Conservation (phyloP, 2,113 vertebrate genomes). For the Capreolus pygargus region DNA sequence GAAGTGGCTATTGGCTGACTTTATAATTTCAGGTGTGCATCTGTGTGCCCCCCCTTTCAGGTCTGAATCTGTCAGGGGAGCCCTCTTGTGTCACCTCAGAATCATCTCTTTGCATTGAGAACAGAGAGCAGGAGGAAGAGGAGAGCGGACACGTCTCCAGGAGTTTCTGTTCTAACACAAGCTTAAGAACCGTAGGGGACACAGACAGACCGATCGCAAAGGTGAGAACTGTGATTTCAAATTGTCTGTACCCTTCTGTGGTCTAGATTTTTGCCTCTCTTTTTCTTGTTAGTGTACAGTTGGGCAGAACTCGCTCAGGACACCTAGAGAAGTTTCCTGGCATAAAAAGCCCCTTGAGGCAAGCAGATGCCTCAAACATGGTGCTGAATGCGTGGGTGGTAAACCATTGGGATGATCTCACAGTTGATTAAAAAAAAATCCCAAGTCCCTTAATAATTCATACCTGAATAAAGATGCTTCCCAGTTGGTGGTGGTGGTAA, state of each 20-base stretch:
- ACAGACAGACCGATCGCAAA: constrained; percentile 10
- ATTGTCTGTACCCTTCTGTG: rapidly evolving
- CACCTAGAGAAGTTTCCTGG: background rate
- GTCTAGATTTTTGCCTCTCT: background rate
- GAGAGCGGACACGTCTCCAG: constrained; percentile 24
- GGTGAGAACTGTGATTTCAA: constrained; percentile 45
- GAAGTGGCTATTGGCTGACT: background rate
- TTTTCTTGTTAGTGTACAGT: no score
- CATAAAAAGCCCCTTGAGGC: background rate
- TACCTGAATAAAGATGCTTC: background rate
- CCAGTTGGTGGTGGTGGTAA: background rate
- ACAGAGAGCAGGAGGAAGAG: constrained; percentile 12
- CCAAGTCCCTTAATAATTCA: background rate
- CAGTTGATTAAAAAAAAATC: background rate
- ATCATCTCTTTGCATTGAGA: constrained; percentile 18
- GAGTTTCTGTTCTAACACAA: constrained; percentile 36
- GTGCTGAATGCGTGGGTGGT: background rate
- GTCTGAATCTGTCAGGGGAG: constrained; percentile 44
- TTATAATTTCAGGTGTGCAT: background rate
- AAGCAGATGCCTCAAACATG: background rate
- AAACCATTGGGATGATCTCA: background rate
- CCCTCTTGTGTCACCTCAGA: constrained; percentile 13
- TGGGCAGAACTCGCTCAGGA: background rate
- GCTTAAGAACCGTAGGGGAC: constrained; percentile 7
- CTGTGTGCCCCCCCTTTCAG: constrained; percentile 11